A percentile compares a stretch with the other conserved stretches of the same genome.
phyloP scores from a whole-genome alignment of 2,888 invertebrate genomes.

The Dilophus febrilis region DNA sequence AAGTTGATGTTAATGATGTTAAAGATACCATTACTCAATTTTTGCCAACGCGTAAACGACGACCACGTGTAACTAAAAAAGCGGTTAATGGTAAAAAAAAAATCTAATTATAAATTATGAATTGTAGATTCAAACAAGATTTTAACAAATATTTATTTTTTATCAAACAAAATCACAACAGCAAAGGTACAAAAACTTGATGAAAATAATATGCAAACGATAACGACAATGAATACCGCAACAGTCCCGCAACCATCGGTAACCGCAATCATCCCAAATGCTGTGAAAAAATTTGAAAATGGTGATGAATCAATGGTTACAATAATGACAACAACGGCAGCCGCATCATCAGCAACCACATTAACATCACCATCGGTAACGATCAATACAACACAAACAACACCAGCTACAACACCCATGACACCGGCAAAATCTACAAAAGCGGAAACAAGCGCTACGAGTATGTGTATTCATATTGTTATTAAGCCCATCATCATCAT shows the following conservation, averaged over 20 bases:
- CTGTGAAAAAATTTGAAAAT: not conserved
- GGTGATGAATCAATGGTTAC: slow-evolving; percentile 5
- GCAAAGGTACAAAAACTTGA: no score
- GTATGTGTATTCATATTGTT: slow-evolving; percentile 5
- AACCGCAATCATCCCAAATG: not conserved
- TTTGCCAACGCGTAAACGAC: slow-evolving; percentile 35
- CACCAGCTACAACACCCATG: no score
- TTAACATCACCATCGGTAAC: no score
- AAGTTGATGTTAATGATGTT: slow-evolving; percentile 28
- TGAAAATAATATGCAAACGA: no score
- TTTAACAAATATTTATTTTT: no score
- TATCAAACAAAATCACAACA: no score
- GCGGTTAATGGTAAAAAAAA: slow-evolving; percentile 4
- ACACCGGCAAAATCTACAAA: no score
- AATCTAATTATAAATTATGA: no score
- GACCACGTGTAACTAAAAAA: slow-evolving; percentile 36
- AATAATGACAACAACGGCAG: slow-evolving; percentile 10
- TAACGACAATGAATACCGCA: not conserved
- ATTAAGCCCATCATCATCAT: slow-evolving; percentile 8
- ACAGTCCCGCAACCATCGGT: not conserved
- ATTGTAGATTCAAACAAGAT: no score
- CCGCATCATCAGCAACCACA: not conserved
- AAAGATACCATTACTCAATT: slow-evolving; percentile 32
- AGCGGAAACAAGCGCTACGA: no score
- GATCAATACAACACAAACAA: no score